Evolutionary conservation across 1,140 invertebrate genomes (phyloP).

Genomic region (Phymastichus coffea): DNA sequence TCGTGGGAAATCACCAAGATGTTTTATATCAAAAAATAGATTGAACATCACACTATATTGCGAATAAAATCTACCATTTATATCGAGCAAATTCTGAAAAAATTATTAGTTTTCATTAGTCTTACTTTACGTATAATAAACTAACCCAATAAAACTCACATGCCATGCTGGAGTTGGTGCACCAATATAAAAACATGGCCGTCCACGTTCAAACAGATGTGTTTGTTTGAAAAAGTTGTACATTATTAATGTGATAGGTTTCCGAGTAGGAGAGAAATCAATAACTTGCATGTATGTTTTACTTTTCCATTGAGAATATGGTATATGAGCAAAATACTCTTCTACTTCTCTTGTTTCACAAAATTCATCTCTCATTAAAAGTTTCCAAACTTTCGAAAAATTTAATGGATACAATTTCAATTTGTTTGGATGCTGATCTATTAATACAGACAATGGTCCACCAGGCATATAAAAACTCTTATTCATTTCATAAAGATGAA

Average conservation of each 20-base stretch:
- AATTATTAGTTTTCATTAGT: background rate
- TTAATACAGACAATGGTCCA: constrained; percentile 1
- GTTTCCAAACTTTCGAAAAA: constrained; percentile 17
- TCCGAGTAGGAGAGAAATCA: background rate
- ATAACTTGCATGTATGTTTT: constrained; percentile 35
- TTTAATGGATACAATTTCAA: constrained; percentile 23
- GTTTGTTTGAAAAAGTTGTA: constrained; percentile 28
- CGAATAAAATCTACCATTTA: background rate
- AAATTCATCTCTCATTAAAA: constrained; percentile 5
- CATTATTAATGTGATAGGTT: constrained; percentile 31
- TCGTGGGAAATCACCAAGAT: constrained; percentile 37
- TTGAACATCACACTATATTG: constrained; percentile 34
- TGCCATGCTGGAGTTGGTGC: constrained; percentile 31
- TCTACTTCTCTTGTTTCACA: background rate
- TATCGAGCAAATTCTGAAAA: too few relatives aligned
- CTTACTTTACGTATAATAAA: background rate
- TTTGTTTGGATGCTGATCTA: constrained; percentile 19
- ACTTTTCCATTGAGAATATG: constrained; percentile 30
- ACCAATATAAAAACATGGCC: constrained; percentile 34
- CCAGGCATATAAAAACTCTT: background rate
- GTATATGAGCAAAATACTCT: background rate
- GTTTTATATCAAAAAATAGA: constrained; percentile 38
- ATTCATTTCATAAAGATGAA: constrained; percentile 36
- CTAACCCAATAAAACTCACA: constrained; percentile 33
- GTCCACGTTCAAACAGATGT: constrained; percentile 29